Conservation (phyloP, 2,113 vertebrate species). For the Noturus placidus region DNA sequence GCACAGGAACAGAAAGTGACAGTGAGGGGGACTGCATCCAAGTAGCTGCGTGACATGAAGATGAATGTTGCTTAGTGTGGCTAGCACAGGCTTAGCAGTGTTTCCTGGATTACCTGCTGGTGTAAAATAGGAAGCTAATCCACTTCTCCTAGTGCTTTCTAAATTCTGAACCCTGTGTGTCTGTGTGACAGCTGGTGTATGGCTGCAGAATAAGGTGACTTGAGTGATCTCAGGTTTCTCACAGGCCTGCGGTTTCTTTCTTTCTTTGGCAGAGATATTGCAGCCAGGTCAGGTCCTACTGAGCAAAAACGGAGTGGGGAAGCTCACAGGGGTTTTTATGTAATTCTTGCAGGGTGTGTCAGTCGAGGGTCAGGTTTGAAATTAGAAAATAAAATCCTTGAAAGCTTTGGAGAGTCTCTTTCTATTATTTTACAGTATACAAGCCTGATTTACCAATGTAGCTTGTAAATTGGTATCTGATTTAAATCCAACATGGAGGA, state of each 20-base stretch:
- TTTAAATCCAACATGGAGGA: neutral
- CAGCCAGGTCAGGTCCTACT: neutral
- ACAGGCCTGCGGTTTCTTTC: slow-evolving; percentile 11
- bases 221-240: slow-evolving; percentile 3
- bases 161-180: slow-evolving; percentile 52
- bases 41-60: slow-evolving; percentile 43
- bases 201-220: neutral
- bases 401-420: neutral
- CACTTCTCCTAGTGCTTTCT: slow-evolving; percentile 67
- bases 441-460: neutral
- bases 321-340: neutral
- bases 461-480: neutral
- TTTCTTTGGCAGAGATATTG: neutral
- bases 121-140: slow-evolving; percentile 78
- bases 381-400: neutral
- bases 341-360: neutral
- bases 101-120: slow-evolving; percentile 72
- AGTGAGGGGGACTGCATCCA: slow-evolving; percentile 30
- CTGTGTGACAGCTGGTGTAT: neutral
- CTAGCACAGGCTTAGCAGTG: slow-evolving; percentile 65
- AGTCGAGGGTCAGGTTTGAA: neutral
- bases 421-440: neutral
- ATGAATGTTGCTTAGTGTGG: slow-evolving; percentile 58
- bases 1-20: slow-evolving; percentile 14
- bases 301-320: neutral